These are phyloP conservation scores for Muricea muricata DNA, from an alignment of 92 coral and sea anemone species.

Conservation along the genomic window DNA sequence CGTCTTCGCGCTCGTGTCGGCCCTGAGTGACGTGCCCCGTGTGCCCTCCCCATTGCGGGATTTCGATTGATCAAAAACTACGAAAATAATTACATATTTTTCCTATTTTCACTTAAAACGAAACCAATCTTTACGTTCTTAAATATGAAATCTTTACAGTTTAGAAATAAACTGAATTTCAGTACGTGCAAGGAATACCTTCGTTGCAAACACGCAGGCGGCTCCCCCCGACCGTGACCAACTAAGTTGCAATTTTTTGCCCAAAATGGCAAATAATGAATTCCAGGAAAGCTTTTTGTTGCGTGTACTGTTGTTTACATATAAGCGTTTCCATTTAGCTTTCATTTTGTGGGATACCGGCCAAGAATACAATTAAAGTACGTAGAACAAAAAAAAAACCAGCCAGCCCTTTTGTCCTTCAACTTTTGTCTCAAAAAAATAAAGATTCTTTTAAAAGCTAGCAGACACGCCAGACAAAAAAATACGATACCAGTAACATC, in stretches of 20 bases:
- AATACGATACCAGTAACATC: not conserved
- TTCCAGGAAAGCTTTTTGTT: not conserved
- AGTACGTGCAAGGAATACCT: not conserved
- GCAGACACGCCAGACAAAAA: not conserved
- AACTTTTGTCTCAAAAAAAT: not conserved
- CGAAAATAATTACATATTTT: not conserved
- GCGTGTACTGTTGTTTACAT: not conserved
- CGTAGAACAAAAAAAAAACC: not conserved
- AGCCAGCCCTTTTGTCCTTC: not conserved
- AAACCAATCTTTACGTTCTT: not conserved
- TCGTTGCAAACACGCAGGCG: not conserved
- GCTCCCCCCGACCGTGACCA: not conserved
- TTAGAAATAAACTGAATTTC: not conserved
- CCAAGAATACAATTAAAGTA: not conserved
- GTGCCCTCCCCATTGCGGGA: slow-evolving; percentile 39
- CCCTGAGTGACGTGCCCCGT: slow-evolving; percentile 39
- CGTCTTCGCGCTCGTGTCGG: slow-evolving; percentile 40
- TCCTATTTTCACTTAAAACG: not conserved
- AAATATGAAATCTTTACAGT: not conserved
- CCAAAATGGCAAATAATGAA: not conserved
- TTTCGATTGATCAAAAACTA: slow-evolving; percentile 12
- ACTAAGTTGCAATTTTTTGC: not conserved
- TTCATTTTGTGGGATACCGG: not conserved
- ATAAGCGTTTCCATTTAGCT: not conserved
- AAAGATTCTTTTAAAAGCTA: not conserved